phyloP scores from a whole-genome alignment of 2,113 vertebrate species.

The Dasyprocta punctata region DNA sequence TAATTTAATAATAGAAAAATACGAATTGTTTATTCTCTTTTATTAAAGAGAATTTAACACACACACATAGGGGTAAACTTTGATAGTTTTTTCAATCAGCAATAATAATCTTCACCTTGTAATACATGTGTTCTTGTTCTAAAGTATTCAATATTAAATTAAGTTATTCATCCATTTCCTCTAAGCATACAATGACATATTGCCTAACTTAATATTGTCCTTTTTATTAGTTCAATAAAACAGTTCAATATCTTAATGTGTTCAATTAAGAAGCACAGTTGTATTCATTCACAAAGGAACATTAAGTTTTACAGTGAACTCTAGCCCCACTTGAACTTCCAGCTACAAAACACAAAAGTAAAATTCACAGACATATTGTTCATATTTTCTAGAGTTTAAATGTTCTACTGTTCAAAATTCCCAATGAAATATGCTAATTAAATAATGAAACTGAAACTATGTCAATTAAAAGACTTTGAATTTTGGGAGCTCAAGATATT shows the following conservation, averaged over 20 bases:
- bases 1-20: background rate
- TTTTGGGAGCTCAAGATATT: background rate
- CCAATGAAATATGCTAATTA: background rate
- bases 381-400: conserved; percentile 31
- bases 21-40: background rate
- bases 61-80: background rate
- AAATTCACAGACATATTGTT: background rate
- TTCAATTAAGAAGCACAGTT: conserved; percentile 69
- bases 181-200: conserved; percentile 65
- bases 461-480: background rate
- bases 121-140: conserved; percentile 57
- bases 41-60: conserved; percentile 4
- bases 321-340: conserved; percentile 46
- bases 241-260: conserved; percentile 63
- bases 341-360: conserved; percentile 59
- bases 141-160: conserved; percentile 63
- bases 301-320: conserved; percentile 75
- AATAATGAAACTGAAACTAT: background rate
- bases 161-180: conserved; percentile 62
- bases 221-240: conserved; percentile 75
- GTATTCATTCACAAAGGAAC: conserved; percentile 69
- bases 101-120: conserved; percentile 34
- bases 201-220: conserved; percentile 41
- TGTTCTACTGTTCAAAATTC: background rate
- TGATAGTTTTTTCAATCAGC: conserved; percentile 16